These are phyloP conservation scores for Sinonovacula constricta DNA, from an alignment of 1,140 invertebrate species.

Conservation along the genomic window DNA sequence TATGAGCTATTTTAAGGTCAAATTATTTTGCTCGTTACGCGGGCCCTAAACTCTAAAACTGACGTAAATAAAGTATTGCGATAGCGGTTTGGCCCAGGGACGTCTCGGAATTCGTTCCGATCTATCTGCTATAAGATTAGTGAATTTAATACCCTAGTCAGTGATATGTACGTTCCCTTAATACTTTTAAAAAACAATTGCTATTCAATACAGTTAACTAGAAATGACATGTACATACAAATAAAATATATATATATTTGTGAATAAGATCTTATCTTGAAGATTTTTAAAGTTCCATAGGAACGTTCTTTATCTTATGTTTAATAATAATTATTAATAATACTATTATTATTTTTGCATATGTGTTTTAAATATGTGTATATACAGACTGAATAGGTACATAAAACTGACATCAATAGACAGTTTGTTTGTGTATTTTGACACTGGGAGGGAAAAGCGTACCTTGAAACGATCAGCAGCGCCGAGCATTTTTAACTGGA, in stretches of 20 bases:
- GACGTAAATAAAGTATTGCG: background rate
- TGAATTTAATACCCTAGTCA: too few relatives aligned
- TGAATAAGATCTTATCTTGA: too few relatives aligned
- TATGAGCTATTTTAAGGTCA: background rate
- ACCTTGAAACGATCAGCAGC: slow-evolving; percentile 3
- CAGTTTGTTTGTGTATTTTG: background rate
- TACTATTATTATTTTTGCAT: too few relatives aligned
- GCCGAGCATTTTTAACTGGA: slow-evolving; percentile 28
- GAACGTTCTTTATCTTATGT: too few relatives aligned
- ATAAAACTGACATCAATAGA: background rate
- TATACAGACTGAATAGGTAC: background rate
- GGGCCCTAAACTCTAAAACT: background rate
- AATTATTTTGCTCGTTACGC: background rate
- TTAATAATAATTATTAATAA: too few relatives aligned
- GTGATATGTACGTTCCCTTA: too few relatives aligned
- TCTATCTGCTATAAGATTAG: too few relatives aligned
- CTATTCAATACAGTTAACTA: too few relatives aligned
- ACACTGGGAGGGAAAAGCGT: background rate
- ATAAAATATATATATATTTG: too few relatives aligned
- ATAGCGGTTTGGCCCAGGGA: background rate
- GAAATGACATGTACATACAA: too few relatives aligned
- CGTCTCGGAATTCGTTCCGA: background rate
- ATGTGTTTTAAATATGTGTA: background rate
- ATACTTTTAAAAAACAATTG: too few relatives aligned
- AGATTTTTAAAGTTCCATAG: too few relatives aligned